Conservation (phyloP, 2,797 vertebrate species). For the Astyanax mexicanus region DNA sequence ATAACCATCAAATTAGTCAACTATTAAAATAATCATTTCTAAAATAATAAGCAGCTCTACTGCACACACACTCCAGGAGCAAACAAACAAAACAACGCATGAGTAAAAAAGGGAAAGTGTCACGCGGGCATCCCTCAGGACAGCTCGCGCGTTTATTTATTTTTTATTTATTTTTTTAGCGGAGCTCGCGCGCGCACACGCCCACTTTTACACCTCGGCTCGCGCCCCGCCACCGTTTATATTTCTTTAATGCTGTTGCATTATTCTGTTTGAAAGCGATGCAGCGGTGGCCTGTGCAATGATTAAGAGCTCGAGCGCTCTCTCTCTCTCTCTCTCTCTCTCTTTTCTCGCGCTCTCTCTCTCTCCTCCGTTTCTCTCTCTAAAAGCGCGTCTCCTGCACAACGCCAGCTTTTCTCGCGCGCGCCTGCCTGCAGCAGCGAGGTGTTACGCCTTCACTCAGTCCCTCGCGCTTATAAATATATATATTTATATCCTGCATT, state of each 20-base stretch:
- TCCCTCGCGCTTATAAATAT: no score
- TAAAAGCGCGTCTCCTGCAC: no score
- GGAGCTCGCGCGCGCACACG: not conserved
- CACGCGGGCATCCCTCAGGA: no score
- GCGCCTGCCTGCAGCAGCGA: not conserved
- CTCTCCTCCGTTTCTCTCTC: no score
- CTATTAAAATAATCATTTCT: no score
- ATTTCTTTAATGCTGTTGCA: constrained; percentile 55
- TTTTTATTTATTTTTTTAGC: no score
- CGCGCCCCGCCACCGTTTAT: constrained; percentile 36
- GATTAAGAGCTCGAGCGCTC: constrained; percentile 33
- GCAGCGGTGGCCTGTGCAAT: constrained; percentile 36
- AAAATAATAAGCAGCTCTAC: no score
- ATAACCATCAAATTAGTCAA: no score
- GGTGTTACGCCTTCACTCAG: no score
- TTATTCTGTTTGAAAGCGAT: constrained; percentile 53
- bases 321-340: not conserved
- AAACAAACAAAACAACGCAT: not conserved
- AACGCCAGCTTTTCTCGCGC: constrained; percentile 26
- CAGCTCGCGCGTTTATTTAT: no score
- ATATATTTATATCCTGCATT: no score
- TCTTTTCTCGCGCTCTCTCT: constrained; percentile 16
- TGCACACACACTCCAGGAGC: no score
- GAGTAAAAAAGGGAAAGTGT: not conserved
- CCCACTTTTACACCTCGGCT: constrained; percentile 34